phyloP scores from a whole-genome alignment of 2,113 vertebrate genomes.

The Megaceryle torquata region DNA sequence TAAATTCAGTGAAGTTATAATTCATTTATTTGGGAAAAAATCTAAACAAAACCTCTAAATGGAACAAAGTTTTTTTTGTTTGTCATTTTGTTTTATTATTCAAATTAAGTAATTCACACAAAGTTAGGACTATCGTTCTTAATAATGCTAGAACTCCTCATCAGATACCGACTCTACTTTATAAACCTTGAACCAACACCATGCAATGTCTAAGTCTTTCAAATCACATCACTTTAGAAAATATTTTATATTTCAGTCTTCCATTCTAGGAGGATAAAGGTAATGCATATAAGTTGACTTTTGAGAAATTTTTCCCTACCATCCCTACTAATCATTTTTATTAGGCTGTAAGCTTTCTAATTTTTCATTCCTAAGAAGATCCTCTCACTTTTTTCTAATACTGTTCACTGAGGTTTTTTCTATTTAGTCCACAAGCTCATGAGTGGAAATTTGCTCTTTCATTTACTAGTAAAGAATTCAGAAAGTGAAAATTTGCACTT shows the following conservation, averaged over 20 bases:
- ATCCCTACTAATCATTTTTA: not conserved
- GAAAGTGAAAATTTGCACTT: not conserved
- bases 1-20: not conserved
- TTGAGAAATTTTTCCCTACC: not conserved
- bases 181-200: not conserved
- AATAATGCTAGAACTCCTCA: not conserved
- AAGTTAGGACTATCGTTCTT: not conserved
- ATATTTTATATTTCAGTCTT: not conserved
- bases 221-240: not conserved
- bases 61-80: not conserved
- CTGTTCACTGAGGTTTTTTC: not conserved
- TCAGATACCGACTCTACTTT: accelerated
- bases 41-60: not conserved
- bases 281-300: not conserved
- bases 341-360: not conserved
- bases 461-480: not conserved
- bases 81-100: not conserved
- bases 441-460: not conserved
- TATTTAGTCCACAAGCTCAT: not conserved
- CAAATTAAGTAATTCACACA: not conserved
- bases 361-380: not conserved
- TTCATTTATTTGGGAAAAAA: not conserved
- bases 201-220: not conserved
- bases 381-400: not conserved
- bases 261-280: not conserved